Percentiles rank a stretch among this genome's conserved stretches.
phyloP scores from a whole-genome alignment of 2,888 invertebrate species.

The Cataglyphis livida region DNA sequence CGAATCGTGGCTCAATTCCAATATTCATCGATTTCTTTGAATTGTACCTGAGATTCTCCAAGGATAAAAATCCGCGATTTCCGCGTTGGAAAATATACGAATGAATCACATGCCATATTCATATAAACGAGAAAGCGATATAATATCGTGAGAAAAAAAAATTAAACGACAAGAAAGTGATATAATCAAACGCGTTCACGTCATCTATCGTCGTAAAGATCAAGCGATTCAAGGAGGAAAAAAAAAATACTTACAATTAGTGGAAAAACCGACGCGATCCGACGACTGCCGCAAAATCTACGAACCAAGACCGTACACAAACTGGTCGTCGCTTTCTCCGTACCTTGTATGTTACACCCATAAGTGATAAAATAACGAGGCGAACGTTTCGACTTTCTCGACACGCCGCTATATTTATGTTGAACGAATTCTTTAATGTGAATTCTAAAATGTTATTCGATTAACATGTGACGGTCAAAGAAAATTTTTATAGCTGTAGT shows the following conservation, averaged over 20 bases:
- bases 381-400: constrained; percentile 67
- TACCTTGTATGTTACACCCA: constrained; percentile 55
- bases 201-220: constrained; percentile 52
- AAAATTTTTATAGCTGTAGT: background rate
- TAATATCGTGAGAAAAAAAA: constrained; percentile 32
- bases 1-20: background rate
- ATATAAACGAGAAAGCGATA: constrained; percentile 17
- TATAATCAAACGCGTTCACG: constrained; percentile 37
- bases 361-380: constrained; percentile 64
- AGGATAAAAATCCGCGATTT: background rate
- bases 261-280: constrained; percentile 55
- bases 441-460: background rate
- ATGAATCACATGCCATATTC: background rate
- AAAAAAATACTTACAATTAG: constrained; percentile 48
- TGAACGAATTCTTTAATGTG: background rate
- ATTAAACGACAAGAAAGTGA: constrained; percentile 49
- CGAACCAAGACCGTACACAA: constrained; percentile 62
- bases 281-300: constrained; percentile 61
- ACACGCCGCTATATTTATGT: constrained; percentile 9
- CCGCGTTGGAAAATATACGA: background rate
- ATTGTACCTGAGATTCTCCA: background rate
- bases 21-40: background rate
- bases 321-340: constrained; percentile 67
- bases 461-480: background rate
- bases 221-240: constrained; percentile 54